Percentiles rank a stretch among this genome's conserved stretches.
These are phyloP conservation scores for Anthopleura sola DNA, from an alignment of 64 coral and sea anemone genomes.

Conservation along the genomic window DNA sequence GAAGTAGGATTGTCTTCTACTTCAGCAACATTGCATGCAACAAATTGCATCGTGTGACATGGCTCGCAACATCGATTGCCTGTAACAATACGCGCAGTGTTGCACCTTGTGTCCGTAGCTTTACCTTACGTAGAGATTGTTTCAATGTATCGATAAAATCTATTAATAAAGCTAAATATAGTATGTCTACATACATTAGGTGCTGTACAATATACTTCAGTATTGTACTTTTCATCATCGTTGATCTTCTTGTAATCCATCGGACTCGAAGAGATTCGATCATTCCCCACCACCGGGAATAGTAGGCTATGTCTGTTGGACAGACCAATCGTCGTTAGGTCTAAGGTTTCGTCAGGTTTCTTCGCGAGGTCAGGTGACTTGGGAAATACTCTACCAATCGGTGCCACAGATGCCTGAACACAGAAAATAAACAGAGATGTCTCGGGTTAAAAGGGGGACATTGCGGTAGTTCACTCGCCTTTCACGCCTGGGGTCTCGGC, in stretches of 20 bases:
- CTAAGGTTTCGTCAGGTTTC: slow-evolving; percentile 4
- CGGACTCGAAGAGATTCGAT: background rate
- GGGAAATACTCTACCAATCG: slow-evolving; percentile 51
- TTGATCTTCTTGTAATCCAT: background rate
- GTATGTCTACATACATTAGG: slow-evolving; percentile 9
- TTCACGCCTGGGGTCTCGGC: too few species aligned
- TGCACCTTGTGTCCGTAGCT: too few species aligned
- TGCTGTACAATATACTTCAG: background rate
- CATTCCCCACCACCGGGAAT: background rate
- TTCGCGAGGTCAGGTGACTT: slow-evolving; percentile 10
- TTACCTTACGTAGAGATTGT: too few species aligned
- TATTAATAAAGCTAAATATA: too few species aligned
- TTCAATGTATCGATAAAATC: too few species aligned
- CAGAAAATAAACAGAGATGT: background rate
- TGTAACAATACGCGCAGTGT: too few species aligned
- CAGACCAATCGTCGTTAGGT: background rate
- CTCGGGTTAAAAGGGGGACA: background rate
- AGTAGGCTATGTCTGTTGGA: background rate
- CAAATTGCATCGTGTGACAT: too few species aligned
- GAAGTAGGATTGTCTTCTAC: too few species aligned
- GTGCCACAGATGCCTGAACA: slow-evolving; percentile 6
- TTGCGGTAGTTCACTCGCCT: too few species aligned
- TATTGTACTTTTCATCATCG: background rate
- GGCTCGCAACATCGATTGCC: too few species aligned
- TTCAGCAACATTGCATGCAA: too few species aligned